These are phyloP conservation scores for Drosophila simulans DNA, from an alignment of 1,140 invertebrate species.

Conservation along the genomic window DNA sequence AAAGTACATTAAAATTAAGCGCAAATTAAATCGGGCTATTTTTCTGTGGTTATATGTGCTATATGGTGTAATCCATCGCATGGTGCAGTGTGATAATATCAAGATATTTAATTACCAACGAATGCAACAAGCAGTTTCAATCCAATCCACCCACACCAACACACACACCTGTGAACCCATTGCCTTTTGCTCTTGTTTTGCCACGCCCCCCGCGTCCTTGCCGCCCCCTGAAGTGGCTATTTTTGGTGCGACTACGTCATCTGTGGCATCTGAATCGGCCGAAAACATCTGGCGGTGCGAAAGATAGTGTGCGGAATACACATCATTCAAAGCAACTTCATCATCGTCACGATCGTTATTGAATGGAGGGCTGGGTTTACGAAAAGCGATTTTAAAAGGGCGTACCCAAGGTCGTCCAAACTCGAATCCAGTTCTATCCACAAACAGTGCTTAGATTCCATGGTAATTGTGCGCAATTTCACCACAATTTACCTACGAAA, in stretches of 20 bases:
- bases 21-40: conserved; percentile 13
- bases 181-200: conserved; percentile 26
- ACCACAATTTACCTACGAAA: conserved; percentile 1
- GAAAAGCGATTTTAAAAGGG: conserved; percentile 1
- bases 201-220: conserved; percentile 13
- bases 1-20: conserved; percentile 31
- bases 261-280: conserved; percentile 23
- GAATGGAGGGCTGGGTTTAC: conserved; percentile 4
- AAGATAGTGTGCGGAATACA: conserved; percentile 20
- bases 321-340: conserved; percentile 17
- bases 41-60: neutral
- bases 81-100: neutral
- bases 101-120: conserved; percentile 8
- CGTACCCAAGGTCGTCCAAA: conserved; percentile 2
- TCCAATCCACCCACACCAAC: conserved; percentile 12
- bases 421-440: conserved; percentile 3
- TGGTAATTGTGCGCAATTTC: conserved; percentile 17
- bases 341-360: neutral
- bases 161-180: conserved; percentile 33
- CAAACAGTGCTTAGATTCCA: neutral
- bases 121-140: conserved; percentile 11
- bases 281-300: conserved; percentile 65
- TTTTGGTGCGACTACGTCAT: conserved; percentile 72
- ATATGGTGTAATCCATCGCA: neutral
- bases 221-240: conserved; percentile 36